These are phyloP conservation scores for Planococcus citri DNA, from an alignment of 1,140 invertebrate species.

Conservation along the genomic window DNA sequence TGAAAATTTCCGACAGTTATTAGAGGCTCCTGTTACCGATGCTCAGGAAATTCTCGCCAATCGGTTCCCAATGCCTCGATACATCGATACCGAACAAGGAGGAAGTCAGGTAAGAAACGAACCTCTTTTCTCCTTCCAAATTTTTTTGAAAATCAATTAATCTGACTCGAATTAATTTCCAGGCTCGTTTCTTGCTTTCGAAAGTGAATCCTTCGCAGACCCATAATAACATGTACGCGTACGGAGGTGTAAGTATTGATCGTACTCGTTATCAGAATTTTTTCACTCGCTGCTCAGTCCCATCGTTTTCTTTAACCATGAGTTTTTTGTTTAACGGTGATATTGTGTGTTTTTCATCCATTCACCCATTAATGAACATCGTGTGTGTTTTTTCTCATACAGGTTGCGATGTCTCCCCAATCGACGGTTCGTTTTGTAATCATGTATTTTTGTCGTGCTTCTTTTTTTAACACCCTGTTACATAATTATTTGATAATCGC, in stretches of 20 bases:
- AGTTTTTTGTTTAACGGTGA: not conserved
- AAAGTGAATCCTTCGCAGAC: slow-evolving; percentile 99
- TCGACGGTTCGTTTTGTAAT: not conserved
- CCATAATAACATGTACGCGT: slow-evolving; percentile 98
- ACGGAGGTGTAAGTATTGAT: slow-evolving; percentile 64
- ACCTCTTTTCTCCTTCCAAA: too few species aligned
- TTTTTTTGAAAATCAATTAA: too few species aligned
- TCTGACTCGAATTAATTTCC: slow-evolving; percentile 27
- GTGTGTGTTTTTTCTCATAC: not conserved
- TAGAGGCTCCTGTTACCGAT: slow-evolving; percentile 93
- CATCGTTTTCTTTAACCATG: not conserved
- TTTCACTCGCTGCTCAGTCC: not conserved
- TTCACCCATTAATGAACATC: not conserved
- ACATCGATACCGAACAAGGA: slow-evolving; percentile 97
- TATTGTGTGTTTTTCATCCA: not conserved
- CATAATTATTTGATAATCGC: too few species aligned
- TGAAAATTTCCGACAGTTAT: slow-evolving; percentile 89
- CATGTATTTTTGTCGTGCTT: not conserved
- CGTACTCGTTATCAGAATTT: not conserved
- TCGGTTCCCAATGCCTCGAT: slow-evolving; percentile 95
- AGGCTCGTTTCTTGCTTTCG: slow-evolving; percentile 93
- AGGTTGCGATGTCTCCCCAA: not conserved
- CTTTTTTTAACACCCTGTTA: too few species aligned
- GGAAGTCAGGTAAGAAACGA: slow-evolving; percentile 63
- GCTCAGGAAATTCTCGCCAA: slow-evolving; percentile 91